phyloP scores from a whole-genome alignment of 2,888 invertebrate genomes.

The Chaitophorus viminalis region DNA sequence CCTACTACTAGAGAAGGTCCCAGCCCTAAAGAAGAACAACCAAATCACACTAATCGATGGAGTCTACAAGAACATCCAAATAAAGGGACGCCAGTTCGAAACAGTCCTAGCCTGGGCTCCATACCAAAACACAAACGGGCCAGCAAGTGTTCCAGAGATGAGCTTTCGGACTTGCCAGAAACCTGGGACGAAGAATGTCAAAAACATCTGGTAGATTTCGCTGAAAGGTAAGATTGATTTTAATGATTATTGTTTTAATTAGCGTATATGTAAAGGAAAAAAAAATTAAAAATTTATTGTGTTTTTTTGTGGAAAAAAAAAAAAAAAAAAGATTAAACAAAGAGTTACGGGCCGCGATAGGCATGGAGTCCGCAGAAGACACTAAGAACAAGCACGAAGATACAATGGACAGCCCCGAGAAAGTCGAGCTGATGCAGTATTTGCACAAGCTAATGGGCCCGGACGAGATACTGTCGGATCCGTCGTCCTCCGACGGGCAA shows the following conservation, averaged over 20 bases:
- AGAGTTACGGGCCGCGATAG: constrained; percentile 81
- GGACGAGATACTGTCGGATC: not conserved
- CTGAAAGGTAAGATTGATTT: constrained; percentile 73
- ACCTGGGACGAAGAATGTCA: constrained; percentile 68
- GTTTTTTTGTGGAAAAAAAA: not conserved
- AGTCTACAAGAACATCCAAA: constrained; percentile 59
- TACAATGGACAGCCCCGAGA: constrained; percentile 1
- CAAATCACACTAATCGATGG: constrained; percentile 51
- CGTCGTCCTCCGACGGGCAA: constrained; percentile 42
- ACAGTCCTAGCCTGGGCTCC: constrained; percentile 51
- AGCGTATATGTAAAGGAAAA: not conserved
- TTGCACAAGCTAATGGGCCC: not conserved
- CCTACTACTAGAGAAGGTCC: not conserved
- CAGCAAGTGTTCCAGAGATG: constrained; percentile 50
- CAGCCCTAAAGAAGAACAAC: constrained; percentile 30
- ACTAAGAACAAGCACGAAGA: constrained; percentile 68
- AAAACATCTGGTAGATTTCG: constrained; percentile 80
- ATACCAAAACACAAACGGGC: constrained; percentile 53
- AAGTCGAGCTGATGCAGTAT: constrained; percentile 34
- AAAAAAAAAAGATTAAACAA: constrained; percentile 72
- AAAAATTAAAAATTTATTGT: not conserved
- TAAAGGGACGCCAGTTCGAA: constrained; percentile 35
- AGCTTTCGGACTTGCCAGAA: constrained; percentile 58
- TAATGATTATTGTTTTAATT: not conserved
- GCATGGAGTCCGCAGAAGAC: constrained; percentile 68